Conservation (phyloP, 2,888 invertebrate species). For the Acrobasis repandana region DNA sequence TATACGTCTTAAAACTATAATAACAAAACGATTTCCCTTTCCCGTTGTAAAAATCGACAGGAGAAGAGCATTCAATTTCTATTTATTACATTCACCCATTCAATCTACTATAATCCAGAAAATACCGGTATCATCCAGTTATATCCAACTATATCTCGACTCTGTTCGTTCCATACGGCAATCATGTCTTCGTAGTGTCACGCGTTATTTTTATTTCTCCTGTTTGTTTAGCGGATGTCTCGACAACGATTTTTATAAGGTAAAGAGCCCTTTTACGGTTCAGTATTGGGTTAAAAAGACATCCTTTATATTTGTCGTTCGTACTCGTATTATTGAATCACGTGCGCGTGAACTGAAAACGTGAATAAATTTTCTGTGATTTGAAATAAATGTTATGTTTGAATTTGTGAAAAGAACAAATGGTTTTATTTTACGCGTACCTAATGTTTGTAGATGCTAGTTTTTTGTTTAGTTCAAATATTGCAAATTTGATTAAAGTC, state of each 20-base stretch:
- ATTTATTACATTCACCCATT: conserved; percentile 15
- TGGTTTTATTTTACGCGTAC: not conserved
- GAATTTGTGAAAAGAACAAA: not conserved
- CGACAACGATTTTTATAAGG: conserved; percentile 30
- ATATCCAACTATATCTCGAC: conserved; percentile 19
- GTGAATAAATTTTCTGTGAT: conserved; percentile 17
- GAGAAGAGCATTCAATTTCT: conserved; percentile 5
- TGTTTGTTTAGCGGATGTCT: conserved; percentile 25
- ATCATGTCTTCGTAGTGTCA: conserved; percentile 22
- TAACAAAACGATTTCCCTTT: not conserved
- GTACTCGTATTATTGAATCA: conserved; percentile 14
- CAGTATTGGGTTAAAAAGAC: conserved; percentile 22
- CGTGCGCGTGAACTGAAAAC: conserved; percentile 14
- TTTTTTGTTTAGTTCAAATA: no score
- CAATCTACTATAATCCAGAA: conserved; percentile 18
- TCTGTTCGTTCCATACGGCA: conserved; percentile 21
- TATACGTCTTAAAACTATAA: not conserved
- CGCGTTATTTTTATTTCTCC: conserved; percentile 28
- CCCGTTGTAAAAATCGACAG: not conserved
- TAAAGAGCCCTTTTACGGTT: conserved; percentile 24
- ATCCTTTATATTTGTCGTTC: conserved; percentile 20
- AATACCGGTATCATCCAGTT: conserved; percentile 18
- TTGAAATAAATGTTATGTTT: conserved; percentile 11
- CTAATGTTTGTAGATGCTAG: no score
- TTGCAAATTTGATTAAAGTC: no score